These are phyloP conservation scores for Pachymerium ferrugineum DNA, from an alignment of 2,888 invertebrate species.

Conservation along the genomic window DNA sequence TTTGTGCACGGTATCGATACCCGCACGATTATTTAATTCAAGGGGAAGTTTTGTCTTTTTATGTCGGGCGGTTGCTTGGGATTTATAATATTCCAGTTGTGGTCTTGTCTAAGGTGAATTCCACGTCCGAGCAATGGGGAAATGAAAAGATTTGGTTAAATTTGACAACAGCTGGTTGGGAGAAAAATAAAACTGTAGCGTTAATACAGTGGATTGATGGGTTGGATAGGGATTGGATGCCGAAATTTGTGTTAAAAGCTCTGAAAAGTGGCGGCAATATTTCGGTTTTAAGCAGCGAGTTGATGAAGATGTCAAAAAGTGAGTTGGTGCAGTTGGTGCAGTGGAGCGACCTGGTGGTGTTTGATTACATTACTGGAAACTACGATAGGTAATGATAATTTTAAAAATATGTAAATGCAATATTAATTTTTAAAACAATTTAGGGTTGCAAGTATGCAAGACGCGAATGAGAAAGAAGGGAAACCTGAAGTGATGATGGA, in stretches of 20 bases:
- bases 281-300: constrained; percentile 36
- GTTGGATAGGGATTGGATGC: constrained; percentile 41
- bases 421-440: too few relatives aligned
- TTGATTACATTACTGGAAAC: constrained; percentile 49
- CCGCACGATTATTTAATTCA: constrained; percentile 45
- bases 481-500: constrained; percentile 44
- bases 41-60: constrained; percentile 46
- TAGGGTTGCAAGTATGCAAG: constrained; percentile 48
- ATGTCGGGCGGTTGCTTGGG: constrained; percentile 44
- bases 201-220: constrained; percentile 46
- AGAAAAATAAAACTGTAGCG: constrained; percentile 42
- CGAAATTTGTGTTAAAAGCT: constrained; percentile 42
- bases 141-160: neutral
- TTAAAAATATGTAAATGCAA: too few relatives aligned
- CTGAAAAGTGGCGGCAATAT: constrained; percentile 40
- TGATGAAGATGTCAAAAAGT: constrained; percentile 37
- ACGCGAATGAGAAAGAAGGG: constrained; percentile 46
- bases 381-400: constrained; percentile 50
- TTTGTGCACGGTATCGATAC: constrained; percentile 45
- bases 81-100: constrained; percentile 45
- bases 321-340: constrained; percentile 44
- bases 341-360: constrained; percentile 48
- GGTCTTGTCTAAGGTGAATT: constrained; percentile 40
- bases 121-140: constrained; percentile 15
- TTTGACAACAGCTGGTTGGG: constrained; percentile 33